Conservation (phyloP, 2,113 vertebrate genomes). For the Eulacestoma nigropectus region DNA sequence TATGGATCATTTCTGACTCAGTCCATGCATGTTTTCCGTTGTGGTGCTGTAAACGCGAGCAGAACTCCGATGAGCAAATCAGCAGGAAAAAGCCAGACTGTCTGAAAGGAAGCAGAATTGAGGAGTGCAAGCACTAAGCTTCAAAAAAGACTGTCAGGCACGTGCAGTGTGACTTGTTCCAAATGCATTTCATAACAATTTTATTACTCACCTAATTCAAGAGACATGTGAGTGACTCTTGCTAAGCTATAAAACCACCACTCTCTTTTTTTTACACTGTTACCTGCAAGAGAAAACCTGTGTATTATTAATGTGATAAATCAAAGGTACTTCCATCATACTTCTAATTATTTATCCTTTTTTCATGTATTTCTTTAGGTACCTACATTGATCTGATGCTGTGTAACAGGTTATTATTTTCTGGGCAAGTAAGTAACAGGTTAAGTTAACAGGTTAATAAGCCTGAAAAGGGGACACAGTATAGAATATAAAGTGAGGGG, state of each 20-base stretch:
- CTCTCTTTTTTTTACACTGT: neutral
- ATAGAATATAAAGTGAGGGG: neutral
- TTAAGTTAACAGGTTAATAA: no score
- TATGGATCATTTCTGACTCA: neutral
- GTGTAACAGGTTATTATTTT: neutral
- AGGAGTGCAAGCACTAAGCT: neutral
- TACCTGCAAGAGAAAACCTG: neutral
- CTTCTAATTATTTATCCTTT: neutral
- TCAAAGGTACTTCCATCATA: neutral
- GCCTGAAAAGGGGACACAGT: neutral
- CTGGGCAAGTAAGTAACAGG: neutral
- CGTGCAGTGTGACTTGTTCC: neutral
- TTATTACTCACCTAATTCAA: slow-evolving; percentile 28
- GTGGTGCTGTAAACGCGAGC: neutral
- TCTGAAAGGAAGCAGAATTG: neutral
- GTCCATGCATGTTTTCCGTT: neutral
- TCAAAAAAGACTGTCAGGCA: neutral
- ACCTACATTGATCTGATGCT: neutral
- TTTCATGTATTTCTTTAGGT: neutral
- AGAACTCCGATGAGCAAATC: neutral
- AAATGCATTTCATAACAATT: neutral
- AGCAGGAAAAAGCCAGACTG: neutral
- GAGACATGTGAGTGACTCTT: neutral
- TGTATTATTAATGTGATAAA: neutral
- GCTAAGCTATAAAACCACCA: neutral